Base-by-base conservation (phyloP, 2,113 vertebrate species). In the Anas platyrhynchos region DNA sequence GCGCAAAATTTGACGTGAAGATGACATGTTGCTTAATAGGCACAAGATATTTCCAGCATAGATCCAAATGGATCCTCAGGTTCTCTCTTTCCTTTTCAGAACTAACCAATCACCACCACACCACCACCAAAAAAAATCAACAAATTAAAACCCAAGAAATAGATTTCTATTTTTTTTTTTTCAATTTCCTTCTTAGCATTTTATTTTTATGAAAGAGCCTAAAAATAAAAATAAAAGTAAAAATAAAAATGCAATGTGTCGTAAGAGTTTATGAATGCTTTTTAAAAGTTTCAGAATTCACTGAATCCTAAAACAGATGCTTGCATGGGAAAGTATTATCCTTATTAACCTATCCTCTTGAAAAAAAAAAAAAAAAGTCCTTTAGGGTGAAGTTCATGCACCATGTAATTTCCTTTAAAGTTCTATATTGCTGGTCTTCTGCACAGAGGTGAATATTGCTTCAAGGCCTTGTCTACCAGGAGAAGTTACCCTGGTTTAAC, bases 281-380 rank as follows among this genome's bases (percentile, higher is more conserved):
- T 80, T 86, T 76, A 46, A 83, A 93, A 72, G 81, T 34, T 74
- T 78, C 31, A 71, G 55, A 89, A 83, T 86, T 93, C 68, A 78
- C 31, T 75, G 44, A 78, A 90, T 63, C 41, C 46, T 89, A 50
- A 50, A 92, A 83, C 13, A 93, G 77, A 83, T 8, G 4, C 7
- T 96, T 7, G 1, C 68, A 56, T 83, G 34, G 50, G 61, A 86
- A 90, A 88, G 52, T 54, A 86, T 81, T 94, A 88, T 62, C 76
- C 79, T 95, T 93, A 95, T 96, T 94, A 96, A 96, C 69, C 46
- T 96, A 93, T 90, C 48, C 83, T 97, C 83, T 54, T 41, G 83
- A 91, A 61, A 56, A 94, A 91, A 23, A 71, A 86, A 85, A 93
- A 41, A 41, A 41, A 41, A 13, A 41, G 84, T 36, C 73, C 93